A percentile compares a stretch with the other conserved stretches of the same genome.
Evolutionary conservation across 2,113 vertebrate genomes (phyloP).

Genomic region (Hypomesus transpacificus): DNA sequence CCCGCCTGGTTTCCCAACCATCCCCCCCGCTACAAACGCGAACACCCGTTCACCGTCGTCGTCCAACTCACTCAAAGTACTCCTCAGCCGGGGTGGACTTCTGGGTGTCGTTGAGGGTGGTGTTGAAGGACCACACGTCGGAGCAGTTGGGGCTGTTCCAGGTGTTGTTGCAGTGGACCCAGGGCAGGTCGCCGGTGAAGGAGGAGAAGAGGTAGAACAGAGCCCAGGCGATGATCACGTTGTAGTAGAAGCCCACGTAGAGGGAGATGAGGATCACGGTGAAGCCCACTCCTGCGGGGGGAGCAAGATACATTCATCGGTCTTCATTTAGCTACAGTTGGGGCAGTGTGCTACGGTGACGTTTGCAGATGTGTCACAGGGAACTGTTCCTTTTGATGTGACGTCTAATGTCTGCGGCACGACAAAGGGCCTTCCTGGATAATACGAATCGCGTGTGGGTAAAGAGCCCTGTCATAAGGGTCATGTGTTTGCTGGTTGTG

Average conservation of each 20-base stretch:
- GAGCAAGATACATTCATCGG: neutral
- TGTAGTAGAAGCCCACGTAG: conserved; percentile 84
- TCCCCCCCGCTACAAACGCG: neutral
- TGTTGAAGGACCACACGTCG: conserved; percentile 60
- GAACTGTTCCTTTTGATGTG: neutral
- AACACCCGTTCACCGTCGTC: neutral
- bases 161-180: conserved; percentile 87
- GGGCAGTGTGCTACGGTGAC: neutral
- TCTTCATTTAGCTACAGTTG: neutral
- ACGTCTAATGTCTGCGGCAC: too few species aligned
- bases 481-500: too few species aligned
- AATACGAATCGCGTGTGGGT: too few species aligned
- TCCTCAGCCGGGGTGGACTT: conserved; percentile 82
- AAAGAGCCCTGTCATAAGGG: too few species aligned
- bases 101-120: conserved; percentile 64
- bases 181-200: conserved; percentile 78
- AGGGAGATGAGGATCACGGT: conserved; percentile 83
- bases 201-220: conserved; percentile 82
- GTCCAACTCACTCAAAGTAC: conserved; percentile 80
- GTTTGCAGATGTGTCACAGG: neutral
- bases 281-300: conserved; percentile 75
- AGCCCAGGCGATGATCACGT: conserved; percentile 83
- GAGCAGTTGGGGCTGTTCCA: conserved; percentile 88
- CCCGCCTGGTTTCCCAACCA: neutral
- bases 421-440: too few species aligned